phyloP scores from a whole-genome alignment of 2,797 vertebrate species.

The Telmatherina bonti region DNA sequence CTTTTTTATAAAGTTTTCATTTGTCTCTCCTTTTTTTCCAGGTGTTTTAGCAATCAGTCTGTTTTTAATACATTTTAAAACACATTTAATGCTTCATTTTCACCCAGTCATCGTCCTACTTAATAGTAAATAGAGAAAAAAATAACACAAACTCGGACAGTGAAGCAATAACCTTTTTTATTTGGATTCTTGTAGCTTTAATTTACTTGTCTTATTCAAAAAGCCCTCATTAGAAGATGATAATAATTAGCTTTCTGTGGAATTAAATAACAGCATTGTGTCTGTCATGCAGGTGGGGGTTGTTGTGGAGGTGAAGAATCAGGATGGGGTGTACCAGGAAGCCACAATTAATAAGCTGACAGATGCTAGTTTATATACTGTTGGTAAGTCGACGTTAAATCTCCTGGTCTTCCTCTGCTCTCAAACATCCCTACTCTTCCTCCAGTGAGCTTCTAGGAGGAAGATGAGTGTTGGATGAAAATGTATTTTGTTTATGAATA shows the following conservation, averaged over 20 bases:
- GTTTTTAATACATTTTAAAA: constrained; percentile 11
- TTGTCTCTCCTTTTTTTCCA: background rate
- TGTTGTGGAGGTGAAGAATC: constrained; percentile 86
- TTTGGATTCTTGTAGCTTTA: constrained; percentile 30
- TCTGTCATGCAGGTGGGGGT: constrained; percentile 80
- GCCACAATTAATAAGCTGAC: constrained; percentile 88
- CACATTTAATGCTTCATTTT: constrained; percentile 7
- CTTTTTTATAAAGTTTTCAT: background rate
- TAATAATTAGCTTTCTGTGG: constrained; percentile 13
- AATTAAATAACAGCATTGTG: constrained; percentile 32
- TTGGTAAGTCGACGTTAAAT: constrained; percentile 79
- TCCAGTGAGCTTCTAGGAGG: background rate
- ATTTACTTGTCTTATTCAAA: constrained; percentile 25
- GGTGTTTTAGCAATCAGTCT: background rate
- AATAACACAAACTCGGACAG: background rate
- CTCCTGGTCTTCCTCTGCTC: constrained; percentile 12
- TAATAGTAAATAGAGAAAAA: constrained; percentile 6
- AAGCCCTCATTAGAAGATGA: constrained; percentile 30
- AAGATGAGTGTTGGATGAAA: background rate
- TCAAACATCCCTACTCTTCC: background rate
- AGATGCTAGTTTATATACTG: constrained; percentile 87
- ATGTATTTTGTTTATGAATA: too few species aligned
- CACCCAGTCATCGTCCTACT: background rate
- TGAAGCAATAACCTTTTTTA: constrained; percentile 10
- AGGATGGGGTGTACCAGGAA: constrained; percentile 85